Percentiles rank a stretch among this genome's conserved stretches.
These are phyloP conservation scores for Trididemnum nubilum DNA, from an alignment of 23 tunicate genomes.

Conservation along the genomic window DNA sequence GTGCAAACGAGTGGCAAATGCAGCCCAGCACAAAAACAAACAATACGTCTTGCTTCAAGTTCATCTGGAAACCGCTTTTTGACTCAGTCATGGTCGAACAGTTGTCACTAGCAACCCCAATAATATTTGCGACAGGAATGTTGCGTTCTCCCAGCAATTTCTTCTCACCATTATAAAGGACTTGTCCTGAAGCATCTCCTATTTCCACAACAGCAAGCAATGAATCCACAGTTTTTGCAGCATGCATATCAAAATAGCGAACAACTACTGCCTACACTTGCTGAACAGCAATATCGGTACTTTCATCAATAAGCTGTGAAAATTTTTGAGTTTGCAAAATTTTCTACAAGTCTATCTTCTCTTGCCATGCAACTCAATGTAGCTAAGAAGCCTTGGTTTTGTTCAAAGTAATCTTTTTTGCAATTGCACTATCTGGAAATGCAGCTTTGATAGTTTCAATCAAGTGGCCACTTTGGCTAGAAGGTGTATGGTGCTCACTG, in stretches of 20 bases:
- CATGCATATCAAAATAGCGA: not conserved
- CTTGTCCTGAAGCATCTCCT: not conserved
- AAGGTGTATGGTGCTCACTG: slow-evolving; percentile 26
- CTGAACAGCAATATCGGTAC: not conserved
- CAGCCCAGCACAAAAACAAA: slow-evolving; percentile 6
- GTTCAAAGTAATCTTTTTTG: not conserved
- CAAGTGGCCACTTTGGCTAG: slow-evolving; percentile 4
- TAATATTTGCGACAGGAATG: slow-evolving; percentile 12
- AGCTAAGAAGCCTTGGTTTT: slow-evolving; percentile 6
- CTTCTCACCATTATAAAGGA: not conserved
- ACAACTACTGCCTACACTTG: slow-evolving; percentile 12
- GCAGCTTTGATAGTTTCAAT: slow-evolving; percentile 5
- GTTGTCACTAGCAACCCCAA: slow-evolving; percentile 16
- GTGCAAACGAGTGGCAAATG: slow-evolving; percentile 31
- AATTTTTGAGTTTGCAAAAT: slow-evolving; percentile 8
- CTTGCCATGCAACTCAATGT: slow-evolving; percentile 17
- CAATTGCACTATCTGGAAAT: slow-evolving; percentile 26
- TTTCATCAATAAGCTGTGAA: slow-evolving; percentile 8
- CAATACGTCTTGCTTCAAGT: slow-evolving; percentile 1
- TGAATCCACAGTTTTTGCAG: not conserved
- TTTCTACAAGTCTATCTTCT: not conserved
- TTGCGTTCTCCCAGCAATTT: not conserved
- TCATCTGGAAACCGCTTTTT: not conserved
- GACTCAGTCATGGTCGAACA: slow-evolving; percentile 19
- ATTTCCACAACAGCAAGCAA: slow-evolving; percentile 13